Conservation (phyloP, 2,888 invertebrate genomes). For the Ceramica pisi region DNA sequence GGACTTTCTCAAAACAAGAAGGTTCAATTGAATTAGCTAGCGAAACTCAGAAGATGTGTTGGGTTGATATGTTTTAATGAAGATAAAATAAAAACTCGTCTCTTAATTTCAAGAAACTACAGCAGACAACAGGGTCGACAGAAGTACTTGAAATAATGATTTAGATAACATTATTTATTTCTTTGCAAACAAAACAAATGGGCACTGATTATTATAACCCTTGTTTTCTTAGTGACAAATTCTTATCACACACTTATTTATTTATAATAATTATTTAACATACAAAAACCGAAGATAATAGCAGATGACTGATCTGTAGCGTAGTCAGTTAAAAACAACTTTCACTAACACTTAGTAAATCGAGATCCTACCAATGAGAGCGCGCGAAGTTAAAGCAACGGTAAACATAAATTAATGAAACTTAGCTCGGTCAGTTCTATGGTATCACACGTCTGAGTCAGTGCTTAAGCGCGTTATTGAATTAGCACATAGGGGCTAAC, state of each 20-base stretch:
- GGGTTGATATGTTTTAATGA: background rate
- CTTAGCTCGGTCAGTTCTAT: conserved; percentile 50
- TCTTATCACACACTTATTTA: background rate
- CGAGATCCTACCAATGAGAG: conserved; percentile 39
- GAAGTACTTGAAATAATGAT: background rate
- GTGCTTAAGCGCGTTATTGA: conserved; percentile 39
- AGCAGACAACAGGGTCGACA: no score
- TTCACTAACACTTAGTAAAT: conserved; percentile 24
- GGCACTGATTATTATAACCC: background rate
- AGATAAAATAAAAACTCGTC: background rate
- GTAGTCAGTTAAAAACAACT: conserved; percentile 24
- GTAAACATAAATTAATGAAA: conserved; percentile 48
- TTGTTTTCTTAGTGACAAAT: background rate
- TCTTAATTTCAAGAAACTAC: background rate
- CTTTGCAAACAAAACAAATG: background rate
- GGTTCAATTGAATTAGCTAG: background rate
- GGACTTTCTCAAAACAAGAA: background rate
- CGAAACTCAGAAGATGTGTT: background rate
- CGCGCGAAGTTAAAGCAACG: conserved; percentile 42
- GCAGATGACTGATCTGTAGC: background rate
- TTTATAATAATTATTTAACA: background rate
- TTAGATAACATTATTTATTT: background rate
- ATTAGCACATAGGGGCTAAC: conserved; percentile 20
- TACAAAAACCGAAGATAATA: background rate
- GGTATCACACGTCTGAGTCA: conserved; percentile 42